Conservation (phyloP, 2,888 invertebrate genomes). For the Acronicta psi region DNA sequence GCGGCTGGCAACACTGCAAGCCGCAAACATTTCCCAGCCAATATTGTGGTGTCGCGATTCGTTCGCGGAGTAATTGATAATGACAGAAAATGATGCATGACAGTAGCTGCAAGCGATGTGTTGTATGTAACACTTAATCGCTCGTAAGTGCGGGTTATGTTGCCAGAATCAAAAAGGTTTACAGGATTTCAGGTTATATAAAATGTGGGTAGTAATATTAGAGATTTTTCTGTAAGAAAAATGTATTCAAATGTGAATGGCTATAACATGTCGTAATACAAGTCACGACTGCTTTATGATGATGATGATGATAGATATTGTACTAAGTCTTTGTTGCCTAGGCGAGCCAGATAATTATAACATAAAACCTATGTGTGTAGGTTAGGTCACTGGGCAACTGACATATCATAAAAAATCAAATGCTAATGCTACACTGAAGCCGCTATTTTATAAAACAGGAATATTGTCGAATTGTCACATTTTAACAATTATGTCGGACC, state of each 20-base stretch:
- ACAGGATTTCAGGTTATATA: conserved; percentile 21
- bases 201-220: background rate
- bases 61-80: conserved; percentile 84
- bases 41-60: conserved; percentile 67
- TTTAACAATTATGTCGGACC: too few species aligned
- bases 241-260: background rate
- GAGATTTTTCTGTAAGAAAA: background rate
- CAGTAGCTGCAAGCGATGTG: conserved; percentile 84
- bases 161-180: conserved; percentile 52
- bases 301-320: too few species aligned
- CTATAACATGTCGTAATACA: too few species aligned
- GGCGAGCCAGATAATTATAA: too few species aligned
- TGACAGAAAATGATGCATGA: conserved; percentile 86
- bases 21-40: conserved; percentile 69
- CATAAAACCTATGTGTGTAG: too few species aligned
- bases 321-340: too few species aligned
- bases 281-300: too few species aligned
- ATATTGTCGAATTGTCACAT: too few species aligned
- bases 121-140: conserved; percentile 72
- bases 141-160: conserved; percentile 63
- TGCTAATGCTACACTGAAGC: too few species aligned
- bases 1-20: conserved; percentile 69
- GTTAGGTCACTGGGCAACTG: too few species aligned
- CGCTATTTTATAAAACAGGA: too few species aligned
- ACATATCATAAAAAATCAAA: too few species aligned